Conservation (phyloP, 1,140 invertebrate species). For the Leptinotarsa undecemlineata region DNA sequence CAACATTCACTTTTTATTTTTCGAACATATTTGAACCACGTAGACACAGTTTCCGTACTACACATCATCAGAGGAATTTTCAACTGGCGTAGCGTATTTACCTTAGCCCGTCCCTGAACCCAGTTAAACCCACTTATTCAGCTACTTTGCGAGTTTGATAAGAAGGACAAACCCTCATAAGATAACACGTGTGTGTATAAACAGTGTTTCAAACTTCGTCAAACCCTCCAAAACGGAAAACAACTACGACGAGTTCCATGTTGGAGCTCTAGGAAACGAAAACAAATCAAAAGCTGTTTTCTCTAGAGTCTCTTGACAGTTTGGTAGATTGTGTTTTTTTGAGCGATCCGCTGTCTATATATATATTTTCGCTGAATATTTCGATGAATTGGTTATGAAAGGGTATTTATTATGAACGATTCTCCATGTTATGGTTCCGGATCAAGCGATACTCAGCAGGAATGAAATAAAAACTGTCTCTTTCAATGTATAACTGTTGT, state of each 20-base stretch:
- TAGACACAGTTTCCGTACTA: not conserved
- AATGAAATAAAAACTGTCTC: no score
- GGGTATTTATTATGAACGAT: no score
- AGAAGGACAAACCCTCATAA: not conserved
- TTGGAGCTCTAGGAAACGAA: not conserved
- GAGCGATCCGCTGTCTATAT: not conserved
- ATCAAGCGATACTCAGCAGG: no score
- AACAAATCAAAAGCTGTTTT: not conserved
- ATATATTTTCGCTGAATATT: not conserved
- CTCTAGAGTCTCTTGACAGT: not conserved
- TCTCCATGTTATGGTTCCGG: no score
- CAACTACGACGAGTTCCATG: not conserved
- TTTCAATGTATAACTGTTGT: no score
- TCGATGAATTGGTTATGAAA: no score
- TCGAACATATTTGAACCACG: no score
- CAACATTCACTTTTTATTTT: no score
- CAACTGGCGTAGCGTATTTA: not conserved
- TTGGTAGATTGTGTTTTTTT: not conserved
- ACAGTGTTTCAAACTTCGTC: not conserved
- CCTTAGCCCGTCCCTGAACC: no score
- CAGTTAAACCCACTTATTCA: not conserved
- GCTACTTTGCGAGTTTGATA: not conserved
- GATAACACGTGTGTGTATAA: not conserved
- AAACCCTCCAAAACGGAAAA: not conserved
- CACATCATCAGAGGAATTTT: not conserved